Evolutionary conservation across 2,113 vertebrate genomes (phyloP).

Genomic region (Papio anubis): DNA sequence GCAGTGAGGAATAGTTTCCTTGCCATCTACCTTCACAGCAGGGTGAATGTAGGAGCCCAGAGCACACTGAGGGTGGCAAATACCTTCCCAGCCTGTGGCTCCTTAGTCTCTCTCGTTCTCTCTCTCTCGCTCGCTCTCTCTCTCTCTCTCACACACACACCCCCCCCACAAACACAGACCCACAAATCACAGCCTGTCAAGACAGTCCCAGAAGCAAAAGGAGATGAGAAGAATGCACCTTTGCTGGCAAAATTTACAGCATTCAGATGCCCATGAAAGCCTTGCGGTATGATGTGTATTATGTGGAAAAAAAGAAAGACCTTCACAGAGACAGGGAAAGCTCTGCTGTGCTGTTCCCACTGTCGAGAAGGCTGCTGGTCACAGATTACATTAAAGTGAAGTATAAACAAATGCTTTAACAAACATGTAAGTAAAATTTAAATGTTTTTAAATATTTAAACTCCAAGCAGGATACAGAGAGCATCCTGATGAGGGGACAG

Average conservation of each 20-base stretch:
- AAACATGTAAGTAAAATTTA: neutral
- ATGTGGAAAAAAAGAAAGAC: conserved; percentile 8
- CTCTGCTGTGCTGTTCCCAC: conserved; percentile 44
- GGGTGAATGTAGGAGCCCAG: neutral
- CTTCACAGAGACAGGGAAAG: neutral
- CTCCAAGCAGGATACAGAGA: neutral
- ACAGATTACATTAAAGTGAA: neutral
- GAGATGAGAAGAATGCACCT: conserved; percentile 62
- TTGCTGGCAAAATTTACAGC: conserved; percentile 58
- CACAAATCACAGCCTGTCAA: conserved; percentile 45
- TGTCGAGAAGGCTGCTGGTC: neutral
- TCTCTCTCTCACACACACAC: neutral
- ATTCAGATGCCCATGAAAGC: conserved; percentile 26
- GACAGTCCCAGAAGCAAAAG: conserved; percentile 45
- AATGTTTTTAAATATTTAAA: neutral
- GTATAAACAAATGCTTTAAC: neutral
- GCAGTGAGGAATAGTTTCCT: neutral
- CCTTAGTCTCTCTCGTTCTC: conserved; percentile 45
- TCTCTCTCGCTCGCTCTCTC: too few species aligned
- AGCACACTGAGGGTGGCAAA: conserved; percentile 51
- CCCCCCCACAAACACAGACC: neutral
- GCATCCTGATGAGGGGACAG: neutral
- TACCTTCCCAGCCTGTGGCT: conserved; percentile 51
- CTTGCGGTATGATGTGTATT: neutral
- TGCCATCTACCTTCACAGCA: conserved; percentile 34